These are phyloP conservation scores for Biston betularia DNA, from an alignment of 2,888 invertebrate species.

Conservation along the genomic window DNA sequence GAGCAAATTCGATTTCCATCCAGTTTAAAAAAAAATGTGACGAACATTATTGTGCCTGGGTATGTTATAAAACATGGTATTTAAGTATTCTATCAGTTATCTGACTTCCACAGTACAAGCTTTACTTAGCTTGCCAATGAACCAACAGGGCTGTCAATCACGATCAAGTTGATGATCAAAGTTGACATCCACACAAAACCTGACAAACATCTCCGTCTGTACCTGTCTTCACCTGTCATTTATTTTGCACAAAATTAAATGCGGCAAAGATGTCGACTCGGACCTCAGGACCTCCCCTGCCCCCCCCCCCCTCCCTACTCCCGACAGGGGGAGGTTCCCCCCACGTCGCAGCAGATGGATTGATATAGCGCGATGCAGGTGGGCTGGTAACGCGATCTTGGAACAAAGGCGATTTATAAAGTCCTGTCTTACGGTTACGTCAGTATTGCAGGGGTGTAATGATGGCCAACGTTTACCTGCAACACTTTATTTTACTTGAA, in stretches of 20 bases:
- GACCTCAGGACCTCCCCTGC: constrained; percentile 51
- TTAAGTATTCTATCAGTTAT: too few species aligned
- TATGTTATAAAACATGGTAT: too few species aligned
- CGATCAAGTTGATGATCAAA: too few species aligned
- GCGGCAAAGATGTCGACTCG: constrained; percentile 74
- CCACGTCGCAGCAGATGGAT: constrained; percentile 73
- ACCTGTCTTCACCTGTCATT: constrained; percentile 68
- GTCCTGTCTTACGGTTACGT: constrained; percentile 38
- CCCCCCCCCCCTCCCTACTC: constrained; percentile 38
- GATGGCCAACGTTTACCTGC: constrained; percentile 4
- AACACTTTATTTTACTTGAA: neutral
- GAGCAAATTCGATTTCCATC: too few species aligned
- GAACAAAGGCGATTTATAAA: constrained; percentile 71
- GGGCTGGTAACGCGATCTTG: constrained; percentile 68
- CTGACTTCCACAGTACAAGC: too few species aligned
- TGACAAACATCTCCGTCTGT: constrained; percentile 21
- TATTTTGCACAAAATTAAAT: constrained; percentile 84
- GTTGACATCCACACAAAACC: constrained; percentile 6
- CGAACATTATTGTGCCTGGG: too few species aligned
- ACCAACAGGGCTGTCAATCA: too few species aligned
- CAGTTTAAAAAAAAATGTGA: too few species aligned
- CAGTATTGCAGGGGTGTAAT: constrained; percentile 25
- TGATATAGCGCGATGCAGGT: constrained; percentile 82
- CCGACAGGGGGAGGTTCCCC: constrained; percentile 45
- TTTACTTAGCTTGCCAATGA: too few species aligned